Conservation (phyloP, 1,140 invertebrate species). For the Cylas formicarius region DNA sequence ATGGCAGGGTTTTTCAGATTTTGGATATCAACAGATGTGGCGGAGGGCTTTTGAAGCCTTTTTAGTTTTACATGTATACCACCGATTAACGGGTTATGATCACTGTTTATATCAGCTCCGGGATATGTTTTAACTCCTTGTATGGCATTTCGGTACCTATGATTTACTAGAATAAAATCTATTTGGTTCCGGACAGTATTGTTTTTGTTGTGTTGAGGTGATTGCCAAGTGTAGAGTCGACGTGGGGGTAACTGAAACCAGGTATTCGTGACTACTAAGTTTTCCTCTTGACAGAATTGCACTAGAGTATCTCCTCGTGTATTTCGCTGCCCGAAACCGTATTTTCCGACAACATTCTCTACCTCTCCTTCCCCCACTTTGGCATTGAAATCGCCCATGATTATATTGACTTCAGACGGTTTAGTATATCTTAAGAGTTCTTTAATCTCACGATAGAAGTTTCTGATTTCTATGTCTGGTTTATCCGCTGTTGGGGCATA, state of each 20-base stretch:
- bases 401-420: constrained; percentile 5
- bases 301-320: neutral
- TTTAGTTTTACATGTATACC: no score
- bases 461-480: constrained; percentile 5
- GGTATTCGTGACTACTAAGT: constrained; percentile 6
- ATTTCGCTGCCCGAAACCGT: constrained; percentile 1
- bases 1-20: no score
- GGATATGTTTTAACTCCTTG: constrained; percentile 8
- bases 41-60: no score
- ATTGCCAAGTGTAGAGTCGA: constrained; percentile 12
- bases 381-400: constrained; percentile 13
- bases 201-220: constrained; percentile 13
- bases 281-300: neutral
- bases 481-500: constrained; percentile 14
- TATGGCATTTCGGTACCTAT: neutral
- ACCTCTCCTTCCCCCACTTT: constrained; percentile 6
- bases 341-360: constrained; percentile 3
- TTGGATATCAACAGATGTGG: no score
- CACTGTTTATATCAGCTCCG: constrained; percentile 3
- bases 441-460: constrained; percentile 8
- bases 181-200: constrained; percentile 4
- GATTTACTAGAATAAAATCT: constrained; percentile 12
- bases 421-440: constrained; percentile 9
- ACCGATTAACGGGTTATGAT: no score
- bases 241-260: constrained; percentile 8